A percentile compares a stretch with the other conserved stretches of the same genome.
Evolutionary conservation across 2,797 vertebrate species (phyloP).

Genomic region (Crenuchus spilurus): DNA sequence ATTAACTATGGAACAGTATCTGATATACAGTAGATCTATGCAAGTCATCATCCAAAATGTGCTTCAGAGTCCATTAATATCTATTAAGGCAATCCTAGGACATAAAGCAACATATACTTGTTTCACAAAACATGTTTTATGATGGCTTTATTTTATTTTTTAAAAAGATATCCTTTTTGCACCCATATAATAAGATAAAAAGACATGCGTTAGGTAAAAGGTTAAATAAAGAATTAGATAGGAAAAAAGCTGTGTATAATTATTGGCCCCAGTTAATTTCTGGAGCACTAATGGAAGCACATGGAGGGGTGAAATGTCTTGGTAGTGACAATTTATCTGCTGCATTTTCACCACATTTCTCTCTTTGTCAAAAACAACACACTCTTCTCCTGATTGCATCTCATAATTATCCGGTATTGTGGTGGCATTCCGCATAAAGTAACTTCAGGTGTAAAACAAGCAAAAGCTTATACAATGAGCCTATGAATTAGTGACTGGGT

Average conservation of each 20-base stretch:
- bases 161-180: constrained; percentile 48
- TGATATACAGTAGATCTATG: no score
- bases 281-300: constrained; percentile 58
- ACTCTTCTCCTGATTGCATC: constrained; percentile 35
- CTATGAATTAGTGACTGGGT: constrained; percentile 33
- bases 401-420: constrained; percentile 52
- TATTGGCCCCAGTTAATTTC: constrained; percentile 57
- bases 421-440: constrained; percentile 44
- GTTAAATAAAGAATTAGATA: constrained; percentile 60
- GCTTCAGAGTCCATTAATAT: no score
- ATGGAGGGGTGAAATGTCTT: constrained; percentile 57
- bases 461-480: constrained; percentile 30
- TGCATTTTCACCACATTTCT: constrained; percentile 48
- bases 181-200: constrained; percentile 56
- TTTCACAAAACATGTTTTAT: constrained; percentile 34
- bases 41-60: no score
- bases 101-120: constrained; percentile 24
- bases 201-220: constrained; percentile 53
- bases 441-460: constrained; percentile 45
- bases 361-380: constrained; percentile 54
- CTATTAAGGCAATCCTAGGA: constrained; percentile 24
- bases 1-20: no score
- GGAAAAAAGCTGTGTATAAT: constrained; percentile 54
- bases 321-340: constrained; percentile 49
- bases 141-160: constrained; percentile 33